Evolutionary conservation across 2,113 vertebrate species (phyloP).

Genomic region (Coracopsis vasa): DNA sequence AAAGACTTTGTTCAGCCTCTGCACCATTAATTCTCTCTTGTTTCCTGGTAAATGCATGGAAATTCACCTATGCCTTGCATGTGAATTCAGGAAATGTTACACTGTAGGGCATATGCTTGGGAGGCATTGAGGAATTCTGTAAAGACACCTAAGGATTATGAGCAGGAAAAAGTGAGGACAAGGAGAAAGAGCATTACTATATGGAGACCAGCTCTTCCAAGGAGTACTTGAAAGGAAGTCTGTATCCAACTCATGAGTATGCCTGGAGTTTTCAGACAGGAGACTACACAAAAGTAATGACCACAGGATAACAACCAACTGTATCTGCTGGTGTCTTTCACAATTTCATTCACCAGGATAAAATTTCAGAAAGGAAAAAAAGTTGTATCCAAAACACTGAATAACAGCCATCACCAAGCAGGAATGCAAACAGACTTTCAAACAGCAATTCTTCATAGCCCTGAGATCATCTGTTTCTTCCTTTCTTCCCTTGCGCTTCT

Average conservation of each 20-base stretch:
- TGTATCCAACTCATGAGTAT: not conserved
- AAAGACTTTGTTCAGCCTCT: not conserved
- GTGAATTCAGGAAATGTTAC: not conserved
- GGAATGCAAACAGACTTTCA: not conserved
- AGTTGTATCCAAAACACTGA: not conserved
- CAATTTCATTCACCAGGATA: not conserved
- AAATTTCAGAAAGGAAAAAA: not conserved
- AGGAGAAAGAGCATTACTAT: not conserved
- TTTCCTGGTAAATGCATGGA: not conserved
- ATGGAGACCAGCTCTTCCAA: not conserved
- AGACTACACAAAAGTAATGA: not conserved
- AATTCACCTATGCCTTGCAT: not conserved
- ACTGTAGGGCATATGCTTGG: not conserved
- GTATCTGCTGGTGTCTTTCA: not conserved
- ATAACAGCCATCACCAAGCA: not conserved
- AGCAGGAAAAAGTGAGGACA: not conserved
- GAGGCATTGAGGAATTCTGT: not conserved
- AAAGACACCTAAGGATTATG: not conserved
- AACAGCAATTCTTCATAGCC: not conserved
- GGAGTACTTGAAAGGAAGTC: not conserved
- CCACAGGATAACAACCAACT: rapidly evolving
- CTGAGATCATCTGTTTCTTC: not conserved
- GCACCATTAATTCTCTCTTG: not conserved
- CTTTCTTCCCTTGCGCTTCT: not conserved
- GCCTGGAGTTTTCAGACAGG: not conserved